These are phyloP conservation scores for Centropus unirufus DNA, from an alignment of 2,113 vertebrate species.

Conservation along the genomic window DNA sequence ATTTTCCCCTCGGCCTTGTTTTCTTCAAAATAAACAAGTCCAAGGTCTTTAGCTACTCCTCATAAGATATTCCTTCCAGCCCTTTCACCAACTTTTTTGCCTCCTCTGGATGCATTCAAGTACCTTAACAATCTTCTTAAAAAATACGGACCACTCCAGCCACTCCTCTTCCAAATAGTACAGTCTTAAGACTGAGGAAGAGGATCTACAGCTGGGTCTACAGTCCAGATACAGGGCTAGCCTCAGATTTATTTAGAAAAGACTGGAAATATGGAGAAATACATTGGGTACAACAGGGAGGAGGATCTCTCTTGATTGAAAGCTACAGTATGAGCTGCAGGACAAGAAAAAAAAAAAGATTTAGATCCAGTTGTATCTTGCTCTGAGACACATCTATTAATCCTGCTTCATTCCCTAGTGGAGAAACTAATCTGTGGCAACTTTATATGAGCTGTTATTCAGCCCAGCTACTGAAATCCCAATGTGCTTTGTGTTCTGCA, in stretches of 20 bases:
- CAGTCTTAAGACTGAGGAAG: background rate
- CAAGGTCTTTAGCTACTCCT: fast-evolving
- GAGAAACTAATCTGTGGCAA: background rate
- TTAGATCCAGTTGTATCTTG: background rate
- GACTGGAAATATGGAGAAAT: background rate
- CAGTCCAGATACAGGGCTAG: background rate
- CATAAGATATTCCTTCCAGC: background rate
- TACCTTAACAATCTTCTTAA: background rate
- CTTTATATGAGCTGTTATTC: background rate
- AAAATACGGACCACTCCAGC: background rate
- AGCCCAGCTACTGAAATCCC: background rate
- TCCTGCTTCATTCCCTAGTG: background rate
- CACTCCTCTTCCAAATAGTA: background rate
- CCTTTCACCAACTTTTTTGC: background rate
- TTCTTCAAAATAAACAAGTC: background rate
- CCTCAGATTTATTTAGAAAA: background rate
- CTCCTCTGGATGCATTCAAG: background rate
- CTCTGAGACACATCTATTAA: background rate
- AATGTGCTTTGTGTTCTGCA: background rate
- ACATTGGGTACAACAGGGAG: background rate
- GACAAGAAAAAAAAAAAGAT: background rate
- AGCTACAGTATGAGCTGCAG: background rate
- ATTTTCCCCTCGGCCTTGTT: background rate
- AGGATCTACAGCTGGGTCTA: background rate
- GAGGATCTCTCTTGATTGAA: background rate